Evolutionary conservation across 2,113 vertebrate genomes (phyloP).

Genomic region (Equus przewalskii): DNA sequence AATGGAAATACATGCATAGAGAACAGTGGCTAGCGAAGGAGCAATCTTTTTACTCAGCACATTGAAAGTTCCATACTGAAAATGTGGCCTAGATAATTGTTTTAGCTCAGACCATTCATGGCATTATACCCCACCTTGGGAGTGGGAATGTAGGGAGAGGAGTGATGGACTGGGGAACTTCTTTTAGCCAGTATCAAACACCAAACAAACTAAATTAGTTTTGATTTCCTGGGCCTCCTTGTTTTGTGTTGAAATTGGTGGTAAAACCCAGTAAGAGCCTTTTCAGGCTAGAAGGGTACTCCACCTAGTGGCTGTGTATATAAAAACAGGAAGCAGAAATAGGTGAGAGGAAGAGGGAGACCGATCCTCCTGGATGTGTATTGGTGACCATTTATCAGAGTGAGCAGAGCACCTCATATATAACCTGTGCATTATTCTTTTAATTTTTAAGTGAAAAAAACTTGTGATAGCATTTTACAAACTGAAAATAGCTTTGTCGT

Average conservation of each 20-base stretch:
- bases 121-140: not conserved
- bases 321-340: conserved; percentile 27
- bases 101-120: not conserved
- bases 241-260: conserved; percentile 55
- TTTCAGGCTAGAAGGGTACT: conserved; percentile 23
- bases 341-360: not conserved
- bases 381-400: not conserved
- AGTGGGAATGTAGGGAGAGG: not conserved
- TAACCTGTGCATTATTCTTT: not conserved
- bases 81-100: not conserved
- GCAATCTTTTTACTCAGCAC: not conserved
- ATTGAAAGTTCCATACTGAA: not conserved
- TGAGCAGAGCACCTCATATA: not conserved
- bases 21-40: not conserved
- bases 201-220: conserved; percentile 13
- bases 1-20: not conserved
- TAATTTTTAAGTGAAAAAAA: conserved; percentile 3
- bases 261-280: not conserved
- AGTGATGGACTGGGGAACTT: not conserved
- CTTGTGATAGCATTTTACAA: not conserved
- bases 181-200: conserved; percentile 6
- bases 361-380: not conserved
- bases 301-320: conserved; percentile 72
- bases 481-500: not conserved
- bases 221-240: not conserved